These are phyloP conservation scores for Graphium colonna DNA, from an alignment of 2,888 invertebrate species.

Conservation along the genomic window DNA sequence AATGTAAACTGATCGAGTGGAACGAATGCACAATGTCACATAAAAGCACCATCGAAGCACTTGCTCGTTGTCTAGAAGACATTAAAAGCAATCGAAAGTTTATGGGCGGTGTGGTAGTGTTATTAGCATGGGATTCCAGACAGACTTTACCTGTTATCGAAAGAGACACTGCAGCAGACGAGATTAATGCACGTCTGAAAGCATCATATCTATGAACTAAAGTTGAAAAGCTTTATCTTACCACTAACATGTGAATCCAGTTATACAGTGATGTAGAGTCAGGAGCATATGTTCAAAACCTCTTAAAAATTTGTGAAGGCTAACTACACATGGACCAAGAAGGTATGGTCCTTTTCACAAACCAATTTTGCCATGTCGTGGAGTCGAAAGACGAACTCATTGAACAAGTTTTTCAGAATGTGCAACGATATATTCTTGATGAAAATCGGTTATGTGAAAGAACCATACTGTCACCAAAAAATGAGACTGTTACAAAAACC, in stretches of 20 bases:
- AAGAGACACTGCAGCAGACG: conserved; percentile 33
- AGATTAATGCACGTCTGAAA: conserved; percentile 30
- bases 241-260: conserved; percentile 33
- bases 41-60: too few species aligned
- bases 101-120: conserved; percentile 27
- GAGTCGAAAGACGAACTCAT: conserved; percentile 24
- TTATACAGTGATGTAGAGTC: conserved; percentile 30
- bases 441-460: conserved; percentile 34
- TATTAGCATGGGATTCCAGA: conserved; percentile 20
- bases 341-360: conserved; percentile 31
- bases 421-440: conserved; percentile 29
- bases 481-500: conserved; percentile 34
- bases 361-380: conserved; percentile 27
- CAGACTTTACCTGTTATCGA: conserved; percentile 31
- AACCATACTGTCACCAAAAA: conserved; percentile 33
- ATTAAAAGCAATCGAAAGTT: conserved; percentile 26
- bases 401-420: conserved; percentile 30
- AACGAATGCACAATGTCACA: too few species aligned
- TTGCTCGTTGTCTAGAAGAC: too few species aligned
- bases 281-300: conserved; percentile 26
- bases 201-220: too few species aligned
- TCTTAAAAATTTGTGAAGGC: conserved; percentile 33
- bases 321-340: conserved; percentile 29
- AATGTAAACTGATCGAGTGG: too few species aligned
- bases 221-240: conserved; percentile 30